These are phyloP conservation scores for Coecobrya sp. DNA, from an alignment of 2,888 invertebrate species.

Conservation along the genomic window DNA sequence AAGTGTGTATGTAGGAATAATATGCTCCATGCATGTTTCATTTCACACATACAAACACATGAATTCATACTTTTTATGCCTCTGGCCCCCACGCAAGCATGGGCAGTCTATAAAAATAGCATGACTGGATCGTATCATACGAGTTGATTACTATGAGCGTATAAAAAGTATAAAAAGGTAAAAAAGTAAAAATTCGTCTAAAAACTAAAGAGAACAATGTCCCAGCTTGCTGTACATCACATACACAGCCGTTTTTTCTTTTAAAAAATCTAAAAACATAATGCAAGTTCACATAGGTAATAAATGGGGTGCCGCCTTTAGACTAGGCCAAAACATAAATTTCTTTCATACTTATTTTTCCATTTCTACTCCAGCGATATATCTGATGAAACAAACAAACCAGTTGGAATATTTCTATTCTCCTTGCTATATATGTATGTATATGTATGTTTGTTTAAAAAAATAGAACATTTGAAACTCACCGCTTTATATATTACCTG, in stretches of 20 bases:
- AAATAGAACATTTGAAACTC: background rate
- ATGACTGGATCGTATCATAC: slow-evolving; percentile 56
- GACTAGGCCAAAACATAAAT: slow-evolving; percentile 12
- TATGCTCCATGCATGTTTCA: slow-evolving; percentile 18
- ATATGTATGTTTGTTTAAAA: background rate
- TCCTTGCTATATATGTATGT: background rate
- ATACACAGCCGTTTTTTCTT: slow-evolving; percentile 5
- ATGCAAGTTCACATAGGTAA: slow-evolving; percentile 52
- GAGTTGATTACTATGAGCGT: background rate
- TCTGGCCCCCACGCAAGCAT: slow-evolving; percentile 9
- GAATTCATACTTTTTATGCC: background rate
- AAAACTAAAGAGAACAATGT: background rate
- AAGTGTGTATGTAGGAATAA: background rate
- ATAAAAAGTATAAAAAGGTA: background rate
- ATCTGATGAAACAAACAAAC: background rate
- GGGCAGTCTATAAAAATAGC: slow-evolving; percentile 15
- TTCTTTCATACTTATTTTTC: background rate
- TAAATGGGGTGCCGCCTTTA: slow-evolving; percentile 66
- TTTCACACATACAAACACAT: background rate
- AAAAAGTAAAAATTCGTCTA: slow-evolving; percentile 6
- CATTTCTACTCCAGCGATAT: background rate
- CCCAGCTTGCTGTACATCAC: background rate
- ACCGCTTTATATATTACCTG: slow-evolving; percentile 63
- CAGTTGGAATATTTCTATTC: slow-evolving; percentile 2
- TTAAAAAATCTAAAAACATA: slow-evolving; percentile 1